Evolutionary conservation across 2,797 vertebrate genomes (phyloP).

Genomic region (Platyrinchus mystaceus): DNA sequence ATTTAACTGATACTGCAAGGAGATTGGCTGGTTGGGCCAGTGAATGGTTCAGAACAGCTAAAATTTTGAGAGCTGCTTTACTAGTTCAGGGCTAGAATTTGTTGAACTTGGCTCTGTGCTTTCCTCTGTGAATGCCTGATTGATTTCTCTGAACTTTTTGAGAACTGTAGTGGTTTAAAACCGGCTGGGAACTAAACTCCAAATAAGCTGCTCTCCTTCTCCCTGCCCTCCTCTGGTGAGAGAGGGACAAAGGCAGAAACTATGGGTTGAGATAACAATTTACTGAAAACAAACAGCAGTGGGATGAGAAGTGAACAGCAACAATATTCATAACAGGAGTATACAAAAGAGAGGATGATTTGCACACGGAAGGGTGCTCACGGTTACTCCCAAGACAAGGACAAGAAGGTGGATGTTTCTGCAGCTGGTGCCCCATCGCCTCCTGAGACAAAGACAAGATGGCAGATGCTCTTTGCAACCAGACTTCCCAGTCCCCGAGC

Average conservation of each 20-base stretch:
- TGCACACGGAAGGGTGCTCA: background rate
- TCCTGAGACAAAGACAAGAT: background rate
- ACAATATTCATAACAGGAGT: background rate
- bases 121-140: background rate
- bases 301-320: background rate
- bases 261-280: background rate
- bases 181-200: background rate
- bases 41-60: background rate
- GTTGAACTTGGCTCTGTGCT: background rate
- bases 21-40: background rate
- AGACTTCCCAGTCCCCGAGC: background rate
- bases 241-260: background rate
- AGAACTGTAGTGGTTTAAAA: background rate
- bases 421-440: background rate
- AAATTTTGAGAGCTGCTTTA: background rate
- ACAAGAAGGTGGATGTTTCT: background rate
- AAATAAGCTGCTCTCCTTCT: background rate
- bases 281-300: background rate
- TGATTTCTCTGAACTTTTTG: background rate
- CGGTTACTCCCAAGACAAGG: background rate
- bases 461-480: background rate
- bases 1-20: background rate
- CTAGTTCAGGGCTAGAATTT: background rate
- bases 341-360: background rate
- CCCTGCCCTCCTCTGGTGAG: background rate